A percentile compares a stretch with the other conserved stretches of the same genome.
Conservation (phyloP, 2,797 vertebrate species). For the Labeo calbasu region DNA sequence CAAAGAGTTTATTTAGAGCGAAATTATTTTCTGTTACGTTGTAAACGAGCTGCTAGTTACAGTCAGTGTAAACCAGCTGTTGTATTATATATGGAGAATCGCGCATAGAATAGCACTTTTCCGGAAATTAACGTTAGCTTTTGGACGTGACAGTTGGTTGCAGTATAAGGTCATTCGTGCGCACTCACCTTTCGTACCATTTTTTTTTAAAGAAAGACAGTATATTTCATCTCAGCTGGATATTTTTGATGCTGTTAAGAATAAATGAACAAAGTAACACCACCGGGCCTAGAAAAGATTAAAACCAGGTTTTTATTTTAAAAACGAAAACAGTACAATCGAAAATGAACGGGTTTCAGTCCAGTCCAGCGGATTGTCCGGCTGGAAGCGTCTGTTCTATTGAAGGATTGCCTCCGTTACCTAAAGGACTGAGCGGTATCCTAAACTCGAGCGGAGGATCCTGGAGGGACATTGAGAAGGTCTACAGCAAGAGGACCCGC, state of each 20-base stretch:
- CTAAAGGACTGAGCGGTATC: slow-evolving; percentile 82
- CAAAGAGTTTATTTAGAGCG: background rate
- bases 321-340: background rate
- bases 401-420: slow-evolving; percentile 79
- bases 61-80: background rate
- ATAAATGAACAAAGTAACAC: background rate
- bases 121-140: background rate
- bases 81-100: background rate
- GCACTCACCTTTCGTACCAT: background rate
- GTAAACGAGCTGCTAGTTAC: background rate
- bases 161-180: background rate
- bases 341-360: slow-evolving; percentile 66
- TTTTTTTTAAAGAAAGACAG: background rate
- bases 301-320: background rate
- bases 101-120: background rate
- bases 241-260: background rate
- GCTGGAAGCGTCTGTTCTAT: slow-evolving; percentile 62
- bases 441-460: slow-evolving; percentile 83
- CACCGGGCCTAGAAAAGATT: background rate
- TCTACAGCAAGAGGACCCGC: slow-evolving; percentile 81
- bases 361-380: slow-evolving; percentile 58
- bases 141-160: background rate
- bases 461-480: slow-evolving; percentile 81
- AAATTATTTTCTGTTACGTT: background rate
- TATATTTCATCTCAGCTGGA: background rate